These are phyloP conservation scores for Deilephila elpenor DNA, from an alignment of 2,888 invertebrate species.

Conservation along the genomic window DNA sequence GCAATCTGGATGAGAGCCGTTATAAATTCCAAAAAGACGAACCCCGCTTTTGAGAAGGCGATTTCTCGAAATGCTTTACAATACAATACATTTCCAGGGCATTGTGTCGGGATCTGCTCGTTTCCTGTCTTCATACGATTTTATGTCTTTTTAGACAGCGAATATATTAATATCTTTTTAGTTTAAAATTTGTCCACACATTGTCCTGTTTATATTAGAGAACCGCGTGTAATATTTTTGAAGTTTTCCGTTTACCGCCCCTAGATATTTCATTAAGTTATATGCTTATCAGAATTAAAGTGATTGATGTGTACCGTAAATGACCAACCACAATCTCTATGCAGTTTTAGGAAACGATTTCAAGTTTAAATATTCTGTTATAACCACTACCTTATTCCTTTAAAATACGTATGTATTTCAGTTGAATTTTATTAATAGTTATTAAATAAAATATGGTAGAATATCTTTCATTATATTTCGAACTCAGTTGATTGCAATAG, in stretches of 20 bases:
- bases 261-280: too few species aligned
- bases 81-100: constrained; percentile 72
- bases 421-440: not conserved
- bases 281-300: too few species aligned
- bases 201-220: not conserved
- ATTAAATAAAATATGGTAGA: not conserved
- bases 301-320: too few species aligned
- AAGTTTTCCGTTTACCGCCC: too few species aligned
- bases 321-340: too few species aligned
- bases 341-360: too few species aligned
- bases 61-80: constrained; percentile 79
- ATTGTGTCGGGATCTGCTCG: constrained; percentile 73
- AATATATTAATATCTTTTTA: constrained; percentile 14
- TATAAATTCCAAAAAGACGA: constrained; percentile 80
- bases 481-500: constrained; percentile 53
- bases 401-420: not conserved
- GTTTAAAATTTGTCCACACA: not conserved
- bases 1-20: constrained; percentile 74
- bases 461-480: not conserved
- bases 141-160: constrained; percentile 35
- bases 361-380: too few species aligned
- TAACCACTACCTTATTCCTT: too few species aligned
- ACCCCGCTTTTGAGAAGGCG: constrained; percentile 74
- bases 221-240: too few species aligned
- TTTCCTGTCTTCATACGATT: constrained; percentile 66